phyloP scores from a whole-genome alignment of 2,888 invertebrate genomes.

The Unio delphinus region DNA sequence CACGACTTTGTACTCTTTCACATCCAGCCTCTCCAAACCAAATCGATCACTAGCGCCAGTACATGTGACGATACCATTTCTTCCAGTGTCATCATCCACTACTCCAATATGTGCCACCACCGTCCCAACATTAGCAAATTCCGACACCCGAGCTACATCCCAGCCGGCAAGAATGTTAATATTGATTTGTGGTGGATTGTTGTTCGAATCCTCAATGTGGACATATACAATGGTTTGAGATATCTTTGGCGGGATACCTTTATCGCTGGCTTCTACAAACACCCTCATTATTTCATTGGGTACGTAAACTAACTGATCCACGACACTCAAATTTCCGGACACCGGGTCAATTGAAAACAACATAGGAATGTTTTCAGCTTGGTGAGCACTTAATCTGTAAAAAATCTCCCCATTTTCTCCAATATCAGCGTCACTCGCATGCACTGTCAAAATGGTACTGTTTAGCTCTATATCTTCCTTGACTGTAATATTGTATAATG shows the following conservation, averaged over 20 bases:
- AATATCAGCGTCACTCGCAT: conserved; percentile 93
- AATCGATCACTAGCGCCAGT: conserved; percentile 30
- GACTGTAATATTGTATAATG: conserved; percentile 86
- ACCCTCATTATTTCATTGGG: conserved; percentile 31
- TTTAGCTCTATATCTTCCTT: conserved; percentile 11
- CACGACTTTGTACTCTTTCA: conserved; percentile 54
- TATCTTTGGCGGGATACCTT: conserved; percentile 35
- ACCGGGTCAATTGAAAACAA: conserved; percentile 90
- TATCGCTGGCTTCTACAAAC: conserved; percentile 45
- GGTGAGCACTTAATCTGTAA: conserved; percentile 80
- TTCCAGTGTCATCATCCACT: conserved; percentile 85
- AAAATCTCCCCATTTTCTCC: conserved; percentile 96
- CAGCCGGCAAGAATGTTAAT: conserved; percentile 42
- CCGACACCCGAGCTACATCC: conserved; percentile 76
- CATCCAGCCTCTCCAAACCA: conserved; percentile 41
- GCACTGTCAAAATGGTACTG: conserved; percentile 78
- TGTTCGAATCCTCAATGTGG: conserved; percentile 54
- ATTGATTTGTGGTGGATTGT: conserved; percentile 55
- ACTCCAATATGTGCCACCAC: conserved; percentile 84
- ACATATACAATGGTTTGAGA: conserved; percentile 48
- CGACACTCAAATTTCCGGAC: conserved; percentile 87
- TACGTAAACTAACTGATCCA: conserved; percentile 63
- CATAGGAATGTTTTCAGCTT: conserved; percentile 77
- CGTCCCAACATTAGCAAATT: conserved; percentile 84
- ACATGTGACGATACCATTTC: conserved; percentile 83